Conservation (phyloP, 2,113 vertebrate species). For the Hucho hucho region DNA sequence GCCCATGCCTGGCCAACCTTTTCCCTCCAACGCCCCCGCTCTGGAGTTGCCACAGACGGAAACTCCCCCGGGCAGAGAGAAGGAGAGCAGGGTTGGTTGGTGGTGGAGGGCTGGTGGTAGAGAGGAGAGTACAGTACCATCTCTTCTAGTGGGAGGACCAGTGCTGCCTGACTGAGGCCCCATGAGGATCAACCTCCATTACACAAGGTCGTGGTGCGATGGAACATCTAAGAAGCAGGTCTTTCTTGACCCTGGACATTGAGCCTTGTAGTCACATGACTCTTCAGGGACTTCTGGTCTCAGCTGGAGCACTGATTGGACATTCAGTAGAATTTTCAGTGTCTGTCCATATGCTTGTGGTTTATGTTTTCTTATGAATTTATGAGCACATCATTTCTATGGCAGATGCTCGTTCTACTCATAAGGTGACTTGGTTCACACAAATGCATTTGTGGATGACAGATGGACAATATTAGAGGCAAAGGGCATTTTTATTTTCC, state of each 20-base stretch:
- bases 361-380: background rate
- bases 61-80: background rate
- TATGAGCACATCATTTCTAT: background rate
- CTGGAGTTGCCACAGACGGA: conserved; percentile 11
- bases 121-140: background rate
- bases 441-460: background rate
- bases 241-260: background rate
- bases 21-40: conserved; percentile 11
- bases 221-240: background rate
- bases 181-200: background rate
- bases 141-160: conserved; percentile 4
- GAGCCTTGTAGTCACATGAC: background rate
- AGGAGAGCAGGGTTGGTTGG: background rate
- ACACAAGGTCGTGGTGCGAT: no score
- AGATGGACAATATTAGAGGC: background rate
- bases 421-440: background rate
- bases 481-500: background rate
- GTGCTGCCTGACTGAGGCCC: background rate
- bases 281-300: background rate
- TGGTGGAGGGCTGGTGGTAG: background rate
- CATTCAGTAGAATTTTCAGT: background rate
- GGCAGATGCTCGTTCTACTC: background rate
- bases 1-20: conserved; percentile 12
- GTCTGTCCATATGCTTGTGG: background rate
- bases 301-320: background rate